Evolutionary conservation across 2,888 invertebrate genomes (phyloP).

Genomic region (Sceliomorpha sp.): DNA sequence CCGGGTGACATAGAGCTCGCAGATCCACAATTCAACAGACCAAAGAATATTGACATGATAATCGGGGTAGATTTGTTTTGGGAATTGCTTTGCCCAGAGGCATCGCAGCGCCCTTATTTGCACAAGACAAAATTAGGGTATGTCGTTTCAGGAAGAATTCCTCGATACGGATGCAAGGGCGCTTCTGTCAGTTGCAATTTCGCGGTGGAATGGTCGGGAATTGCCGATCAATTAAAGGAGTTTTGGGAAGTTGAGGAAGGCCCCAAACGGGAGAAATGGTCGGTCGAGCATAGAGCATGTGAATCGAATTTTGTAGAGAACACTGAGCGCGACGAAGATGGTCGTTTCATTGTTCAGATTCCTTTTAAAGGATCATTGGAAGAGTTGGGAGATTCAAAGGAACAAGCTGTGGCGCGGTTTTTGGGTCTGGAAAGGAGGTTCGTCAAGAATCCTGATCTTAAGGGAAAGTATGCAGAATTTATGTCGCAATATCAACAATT

Average conservation of each 20-base stretch:
- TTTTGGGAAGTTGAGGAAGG: conserved; percentile 30
- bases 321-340: conserved; percentile 9
- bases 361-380: conserved; percentile 15
- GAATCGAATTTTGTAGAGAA: conserved; percentile 10
- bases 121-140: conserved; percentile 30
- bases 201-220: conserved; percentile 1
- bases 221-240: conserved; percentile 9
- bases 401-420: conserved; percentile 8
- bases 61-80: conserved; percentile 30
- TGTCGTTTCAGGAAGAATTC: conserved; percentile 24
- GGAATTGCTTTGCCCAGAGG: conserved; percentile 14
- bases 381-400: conserved; percentile 22
- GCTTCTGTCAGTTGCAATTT: conserved; percentile 4
- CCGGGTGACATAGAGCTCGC: conserved; percentile 10
- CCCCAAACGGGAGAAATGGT: neutral
- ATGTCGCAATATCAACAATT: conserved; percentile 12
- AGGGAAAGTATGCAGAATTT: conserved; percentile 8
- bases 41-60: conserved; percentile 20
- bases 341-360: conserved; percentile 17
- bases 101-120: conserved; percentile 8
- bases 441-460: neutral
- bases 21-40: conserved; percentile 14
- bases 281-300: conserved; percentile 10
- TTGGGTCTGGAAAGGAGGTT: conserved; percentile 9
- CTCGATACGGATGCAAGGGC: neutral